Evolutionary conservation across 2,888 invertebrate genomes (phyloP), one percentile per base, ranked within the genome.

Genomic region (Cataglyphis cursor): DNA sequence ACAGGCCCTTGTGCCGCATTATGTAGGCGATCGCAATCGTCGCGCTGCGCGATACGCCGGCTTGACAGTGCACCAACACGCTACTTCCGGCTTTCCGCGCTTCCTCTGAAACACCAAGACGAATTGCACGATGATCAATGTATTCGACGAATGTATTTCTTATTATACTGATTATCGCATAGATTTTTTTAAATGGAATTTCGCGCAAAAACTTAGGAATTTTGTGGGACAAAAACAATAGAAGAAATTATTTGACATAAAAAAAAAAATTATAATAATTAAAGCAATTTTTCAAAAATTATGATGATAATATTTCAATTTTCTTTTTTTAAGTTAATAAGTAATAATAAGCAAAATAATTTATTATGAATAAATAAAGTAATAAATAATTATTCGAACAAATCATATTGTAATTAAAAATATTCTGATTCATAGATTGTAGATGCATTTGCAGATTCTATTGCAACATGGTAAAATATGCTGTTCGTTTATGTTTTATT

Each of bases 11-110:
- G 95, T 98, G 97, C 92, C 98, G 97, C 98, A 99, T 99, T 92
- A 99, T 96, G 95, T 98, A 99, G 70, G 99, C 99, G 93, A 99
- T 99, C 93, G 98, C 98, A 94, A 99, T 97, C 86, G 99, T 99
- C 86, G 99, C 98, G 88, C 99, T 99, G 89, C 99, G 96, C 80
- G 99, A 99, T 72, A 99, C 98, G 74, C 99, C 99, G 73, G 99
- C 99, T 93, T 99, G 99, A 95, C 99, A 99, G 95, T 99, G 99
- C 85, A 99, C 97, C 93, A 99, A 96, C 59, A 99, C 98, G 92
- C 97, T 96, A 93, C 95, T 96, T 92, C 96, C 97, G 81, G 94
- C 96, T 95, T 96, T 97, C 95, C 97, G 96, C 65, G 97, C 97
- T 94, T 97, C 96, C 94, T 97, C 97, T 97, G 96, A 24, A 96